phyloP scores from a whole-genome alignment of 2,888 invertebrate genomes.

The Meganola albula region DNA sequence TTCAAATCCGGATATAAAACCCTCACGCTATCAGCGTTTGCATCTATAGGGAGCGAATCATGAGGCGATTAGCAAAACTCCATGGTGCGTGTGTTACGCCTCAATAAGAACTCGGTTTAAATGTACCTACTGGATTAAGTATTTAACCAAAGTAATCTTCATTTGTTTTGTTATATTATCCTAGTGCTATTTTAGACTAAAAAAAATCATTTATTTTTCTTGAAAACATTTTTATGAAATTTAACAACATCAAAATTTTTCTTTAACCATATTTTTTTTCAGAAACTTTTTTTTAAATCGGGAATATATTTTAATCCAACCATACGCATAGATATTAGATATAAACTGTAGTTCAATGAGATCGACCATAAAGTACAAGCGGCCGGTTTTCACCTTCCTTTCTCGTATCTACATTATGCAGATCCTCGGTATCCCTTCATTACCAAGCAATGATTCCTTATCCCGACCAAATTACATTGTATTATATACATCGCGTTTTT shows the following conservation, averaged over 20 bases:
- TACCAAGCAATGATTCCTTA: constrained; percentile 17
- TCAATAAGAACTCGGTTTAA: constrained; percentile 52
- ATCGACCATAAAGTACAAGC: constrained; percentile 21
- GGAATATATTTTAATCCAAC: too few relatives aligned
- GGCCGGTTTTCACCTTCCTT: constrained; percentile 13
- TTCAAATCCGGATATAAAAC: constrained; percentile 55
- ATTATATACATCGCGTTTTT: constrained; percentile 49
- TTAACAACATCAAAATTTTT: too few relatives aligned
- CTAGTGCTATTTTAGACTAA: too few relatives aligned
- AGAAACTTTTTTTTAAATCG: too few relatives aligned
- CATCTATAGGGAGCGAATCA: constrained; percentile 57
- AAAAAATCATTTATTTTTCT: too few relatives aligned
- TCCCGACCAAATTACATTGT: constrained; percentile 27
- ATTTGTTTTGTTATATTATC: too few relatives aligned
- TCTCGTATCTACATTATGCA: constrained; percentile 26
- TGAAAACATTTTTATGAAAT: too few relatives aligned
- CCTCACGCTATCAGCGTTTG: constrained; percentile 49
- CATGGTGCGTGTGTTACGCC: constrained; percentile 51
- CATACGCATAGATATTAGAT: too few relatives aligned
- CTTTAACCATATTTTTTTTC: too few relatives aligned
- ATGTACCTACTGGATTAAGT: constrained; percentile 24
- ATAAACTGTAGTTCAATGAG: constrained; percentile 21
- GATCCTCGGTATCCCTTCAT: constrained; percentile 19
- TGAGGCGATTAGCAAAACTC: constrained; percentile 63
- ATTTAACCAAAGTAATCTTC: constrained; percentile 3